Evolutionary conservation across 2,797 vertebrate species (phyloP).

Genomic region (Brachyalestes nurse): DNA sequence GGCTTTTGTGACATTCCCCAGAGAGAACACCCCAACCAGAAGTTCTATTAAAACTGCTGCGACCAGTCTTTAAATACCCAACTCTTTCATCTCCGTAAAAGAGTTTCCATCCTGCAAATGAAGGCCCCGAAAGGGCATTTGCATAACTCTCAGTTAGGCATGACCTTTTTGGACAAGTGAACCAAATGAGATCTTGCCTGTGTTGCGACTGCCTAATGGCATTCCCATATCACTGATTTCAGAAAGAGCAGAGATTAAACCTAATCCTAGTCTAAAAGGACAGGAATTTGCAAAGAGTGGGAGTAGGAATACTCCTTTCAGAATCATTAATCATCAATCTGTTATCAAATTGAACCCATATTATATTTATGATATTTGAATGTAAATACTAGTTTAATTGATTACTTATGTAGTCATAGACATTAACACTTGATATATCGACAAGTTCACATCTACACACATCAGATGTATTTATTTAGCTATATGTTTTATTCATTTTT

Average conservation of each 20-base stretch:
- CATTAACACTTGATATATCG: no score
- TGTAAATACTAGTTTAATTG: background rate
- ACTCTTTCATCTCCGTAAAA: constrained; percentile 42
- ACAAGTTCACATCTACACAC: no score
- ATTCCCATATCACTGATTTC: constrained; percentile 51
- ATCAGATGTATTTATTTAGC: no score
- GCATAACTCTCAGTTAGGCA: constrained; percentile 69
- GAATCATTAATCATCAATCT: background rate
- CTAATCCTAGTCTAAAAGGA: background rate
- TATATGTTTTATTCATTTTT: no score
- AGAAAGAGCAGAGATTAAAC: constrained; percentile 31
- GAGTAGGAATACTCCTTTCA: background rate
- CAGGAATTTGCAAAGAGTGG: background rate
- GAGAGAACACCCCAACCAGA: constrained; percentile 4
- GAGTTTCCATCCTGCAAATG: constrained; percentile 61
- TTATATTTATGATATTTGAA: background rate
- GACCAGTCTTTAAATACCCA: constrained; percentile 28
- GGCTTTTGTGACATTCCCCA: constrained; percentile 3
- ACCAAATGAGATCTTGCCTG: constrained; percentile 46
- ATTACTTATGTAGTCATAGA: background rate
- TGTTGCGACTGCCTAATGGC: constrained; percentile 47
- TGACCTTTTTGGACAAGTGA: constrained; percentile 73
- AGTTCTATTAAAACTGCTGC: constrained; percentile 24
- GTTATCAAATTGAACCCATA: background rate
- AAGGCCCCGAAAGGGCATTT: constrained; percentile 74